phyloP scores from a whole-genome alignment of 2,888 invertebrate genomes.

The Cristatella mucedo region DNA sequence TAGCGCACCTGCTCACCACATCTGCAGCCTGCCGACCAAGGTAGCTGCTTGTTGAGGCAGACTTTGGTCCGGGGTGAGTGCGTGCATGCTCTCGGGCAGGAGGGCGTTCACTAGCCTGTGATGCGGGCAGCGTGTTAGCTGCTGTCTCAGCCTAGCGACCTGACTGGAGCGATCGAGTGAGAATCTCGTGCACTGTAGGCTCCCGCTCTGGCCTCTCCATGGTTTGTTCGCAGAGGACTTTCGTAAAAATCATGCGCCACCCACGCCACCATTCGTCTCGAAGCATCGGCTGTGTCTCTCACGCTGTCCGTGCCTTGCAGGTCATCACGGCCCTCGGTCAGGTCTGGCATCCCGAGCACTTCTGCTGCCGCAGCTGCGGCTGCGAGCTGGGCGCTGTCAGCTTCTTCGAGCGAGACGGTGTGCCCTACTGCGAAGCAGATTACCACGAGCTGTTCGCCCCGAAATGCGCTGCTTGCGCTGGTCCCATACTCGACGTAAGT shows the following conservation, averaged over 20 bases:
- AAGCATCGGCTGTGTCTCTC: not conserved
- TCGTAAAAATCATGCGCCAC: not conserved
- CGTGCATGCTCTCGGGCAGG: no score
- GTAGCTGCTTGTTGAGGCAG: no score
- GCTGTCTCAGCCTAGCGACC: no score
- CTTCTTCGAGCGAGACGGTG: constrained; percentile 87
- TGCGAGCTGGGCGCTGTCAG: constrained; percentile 85
- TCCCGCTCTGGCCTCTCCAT: constrained; percentile 14
- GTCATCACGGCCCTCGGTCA: constrained; percentile 90
- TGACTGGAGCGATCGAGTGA: no score
- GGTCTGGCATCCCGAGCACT: constrained; percentile 90
- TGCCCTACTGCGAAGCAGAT: constrained; percentile 88
- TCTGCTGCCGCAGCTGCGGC: constrained; percentile 80
- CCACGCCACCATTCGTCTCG: not conserved
- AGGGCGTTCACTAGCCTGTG: no score
- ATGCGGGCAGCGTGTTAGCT: no score
- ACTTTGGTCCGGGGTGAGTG: no score
- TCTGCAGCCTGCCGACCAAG: no score
- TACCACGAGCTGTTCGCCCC: constrained; percentile 94
- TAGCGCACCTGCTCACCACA: no score
- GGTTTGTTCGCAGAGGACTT: no score
- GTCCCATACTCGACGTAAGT: constrained; percentile 84
- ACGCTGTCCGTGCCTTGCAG: constrained; percentile 29
- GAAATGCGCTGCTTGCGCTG: constrained; percentile 88
- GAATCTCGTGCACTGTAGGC: no score